These are phyloP conservation scores for Megalonaias nervosa DNA, from an alignment of 1,140 invertebrate genomes.

Conservation along the genomic window DNA sequence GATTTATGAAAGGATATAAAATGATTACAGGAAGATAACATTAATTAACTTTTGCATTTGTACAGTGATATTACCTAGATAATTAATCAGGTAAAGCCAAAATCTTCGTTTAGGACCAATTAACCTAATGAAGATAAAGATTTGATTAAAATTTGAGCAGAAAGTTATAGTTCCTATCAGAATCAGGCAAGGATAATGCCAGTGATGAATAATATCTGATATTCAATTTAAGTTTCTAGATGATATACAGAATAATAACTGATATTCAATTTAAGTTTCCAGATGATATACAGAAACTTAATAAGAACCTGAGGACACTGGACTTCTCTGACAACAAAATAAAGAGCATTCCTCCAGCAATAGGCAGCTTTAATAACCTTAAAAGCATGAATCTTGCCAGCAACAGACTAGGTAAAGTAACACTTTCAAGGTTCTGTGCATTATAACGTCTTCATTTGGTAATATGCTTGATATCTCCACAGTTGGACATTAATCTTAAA, in stretches of 20 bases:
- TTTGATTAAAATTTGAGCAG: no score
- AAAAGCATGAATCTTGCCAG: constrained; percentile 85
- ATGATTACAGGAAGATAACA: no score
- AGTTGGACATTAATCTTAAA: neutral
- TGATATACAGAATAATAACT: constrained; percentile 71
- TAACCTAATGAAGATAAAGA: no score
- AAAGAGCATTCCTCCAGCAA: constrained; percentile 80
- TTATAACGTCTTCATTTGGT: neutral
- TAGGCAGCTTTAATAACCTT: constrained; percentile 84
- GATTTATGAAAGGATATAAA: no score
- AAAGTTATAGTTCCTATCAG: no score
- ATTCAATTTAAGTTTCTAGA: constrained; percentile 68
- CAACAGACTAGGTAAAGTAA: constrained; percentile 71
- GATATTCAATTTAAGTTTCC: constrained; percentile 71
- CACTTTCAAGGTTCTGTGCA: no score
- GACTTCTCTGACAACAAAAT: constrained; percentile 95
- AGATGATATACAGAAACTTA: constrained; percentile 68
- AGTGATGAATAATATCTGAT: no score
- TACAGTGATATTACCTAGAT: no score
- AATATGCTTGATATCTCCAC: neutral
- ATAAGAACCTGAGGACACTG: constrained; percentile 83
- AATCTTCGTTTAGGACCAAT: no score
- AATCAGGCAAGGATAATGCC: no score
- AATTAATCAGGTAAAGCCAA: no score
- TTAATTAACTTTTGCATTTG: no score